These are phyloP conservation scores for Anarrhichthys ocellatus DNA, from an alignment of 2,113 vertebrate species.

Conservation along the genomic window DNA sequence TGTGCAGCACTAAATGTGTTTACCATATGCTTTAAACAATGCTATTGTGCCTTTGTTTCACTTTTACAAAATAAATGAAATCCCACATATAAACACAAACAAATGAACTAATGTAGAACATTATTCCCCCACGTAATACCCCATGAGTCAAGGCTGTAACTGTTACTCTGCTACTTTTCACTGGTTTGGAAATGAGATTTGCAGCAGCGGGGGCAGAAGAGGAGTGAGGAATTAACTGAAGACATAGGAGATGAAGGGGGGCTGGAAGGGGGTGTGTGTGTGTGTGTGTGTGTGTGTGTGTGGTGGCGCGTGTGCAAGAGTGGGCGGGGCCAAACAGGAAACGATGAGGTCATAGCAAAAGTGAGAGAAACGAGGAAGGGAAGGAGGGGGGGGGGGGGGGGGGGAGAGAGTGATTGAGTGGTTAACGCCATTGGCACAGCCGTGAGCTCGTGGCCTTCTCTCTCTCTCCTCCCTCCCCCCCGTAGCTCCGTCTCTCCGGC, in stretches of 20 bases:
- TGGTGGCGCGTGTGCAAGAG: conserved; percentile 53
- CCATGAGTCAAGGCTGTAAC: neutral
- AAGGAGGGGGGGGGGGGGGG: neutral
- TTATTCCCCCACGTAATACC: neutral
- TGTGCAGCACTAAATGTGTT: neutral
- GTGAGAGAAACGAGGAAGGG: conserved; percentile 40
- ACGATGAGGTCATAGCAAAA: conserved; percentile 80
- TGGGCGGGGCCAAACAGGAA: conserved; percentile 76
- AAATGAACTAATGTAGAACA: neutral
- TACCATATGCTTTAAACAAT: neutral
- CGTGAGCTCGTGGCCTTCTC: too few relatives aligned
- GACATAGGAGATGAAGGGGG: conserved; percentile 11
- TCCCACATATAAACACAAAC: neutral
- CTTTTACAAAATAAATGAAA: neutral
- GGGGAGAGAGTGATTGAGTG: too few relatives aligned
- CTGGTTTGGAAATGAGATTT: conserved; percentile 41
- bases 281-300: conserved; percentile 6
- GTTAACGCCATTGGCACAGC: too few relatives aligned
- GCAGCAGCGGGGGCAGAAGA: conserved; percentile 13
- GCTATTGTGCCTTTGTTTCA: neutral
- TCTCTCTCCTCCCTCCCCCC: conserved; percentile 24
- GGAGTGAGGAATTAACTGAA: conserved; percentile 40
- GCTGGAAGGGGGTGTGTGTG: neutral
- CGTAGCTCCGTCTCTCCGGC: conserved; percentile 41
- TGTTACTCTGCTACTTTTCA: neutral